Evolutionary conservation across 2,113 vertebrate species (phyloP), one percentile per base, ranked within the genome.

Genomic region (Phyllopteryx taeniolatus): DNA sequence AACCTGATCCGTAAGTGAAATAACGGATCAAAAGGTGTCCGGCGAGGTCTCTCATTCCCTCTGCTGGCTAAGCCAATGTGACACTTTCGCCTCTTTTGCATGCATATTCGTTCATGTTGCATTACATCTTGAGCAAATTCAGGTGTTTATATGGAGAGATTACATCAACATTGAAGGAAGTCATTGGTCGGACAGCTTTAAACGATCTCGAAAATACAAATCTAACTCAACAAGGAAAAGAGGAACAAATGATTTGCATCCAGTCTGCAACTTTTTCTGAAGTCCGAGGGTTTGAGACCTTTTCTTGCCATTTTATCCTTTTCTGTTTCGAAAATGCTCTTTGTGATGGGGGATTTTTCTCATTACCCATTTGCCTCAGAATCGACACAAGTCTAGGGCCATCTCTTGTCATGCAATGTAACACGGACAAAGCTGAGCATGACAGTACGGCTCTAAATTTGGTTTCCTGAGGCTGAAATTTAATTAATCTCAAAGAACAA

Each of bases 11-110:
- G 83, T 71, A 69, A 83, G 85, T 82, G 65, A 82, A 91, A 84
- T 71, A 78, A 31, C n/a, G 82, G 94, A 95, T 96, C 92, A 94
- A 92, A 94, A 95, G 94, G 92, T 93, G 86, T 93, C 86, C 79
- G 8, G 83, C 75, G 57, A 80, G 72, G 77, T 85, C 80, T 84
- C 79, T 90, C 88, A 79, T 77, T 73, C 64, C 49, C 17, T 42
- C 71, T 56, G 35, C 77, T 72, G 69, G 59, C 75, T 90, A 91
- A 92, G 83, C 84, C 54, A 43, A 91, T 73, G 85, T 90, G 91
- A 91, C 91, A 77, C 90, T 77, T 86, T 77, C 20, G 72, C 72
- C 79, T 64, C 78, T 87, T 92, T 91, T 87, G 81, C 90, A 92
- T 91, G 87, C 71, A 85, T 87, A 89, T 84, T 79, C 70, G 77